These are phyloP conservation scores for Julus scandinavius DNA, from an alignment of 2,888 invertebrate species.

Conservation along the genomic window DNA sequence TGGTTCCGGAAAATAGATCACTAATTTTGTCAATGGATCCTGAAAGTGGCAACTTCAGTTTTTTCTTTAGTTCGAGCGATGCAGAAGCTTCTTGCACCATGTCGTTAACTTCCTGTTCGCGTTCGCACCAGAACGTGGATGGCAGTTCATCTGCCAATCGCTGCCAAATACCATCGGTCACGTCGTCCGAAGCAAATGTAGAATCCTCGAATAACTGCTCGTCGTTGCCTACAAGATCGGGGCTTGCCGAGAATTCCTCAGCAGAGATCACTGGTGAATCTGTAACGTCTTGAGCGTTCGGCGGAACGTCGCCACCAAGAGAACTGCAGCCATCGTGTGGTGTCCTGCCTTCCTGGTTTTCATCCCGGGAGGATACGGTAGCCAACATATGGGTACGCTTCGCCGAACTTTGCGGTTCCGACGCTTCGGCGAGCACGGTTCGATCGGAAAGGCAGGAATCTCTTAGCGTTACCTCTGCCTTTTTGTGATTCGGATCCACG, in stretches of 20 bases:
- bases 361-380: not conserved
- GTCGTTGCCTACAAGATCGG: not conserved
- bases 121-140: constrained; percentile 19
- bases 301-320: not conserved
- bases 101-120: constrained; percentile 53
- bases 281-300: not conserved
- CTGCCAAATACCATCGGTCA: constrained; percentile 53
- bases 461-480: not conserved
- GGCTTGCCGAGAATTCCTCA: not conserved
- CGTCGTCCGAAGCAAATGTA: not conserved
- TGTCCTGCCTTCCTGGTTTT: not conserved
- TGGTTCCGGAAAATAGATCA: constrained; percentile 53
- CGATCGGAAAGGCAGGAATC: not conserved
- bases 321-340: not conserved
- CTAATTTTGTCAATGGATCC: constrained; percentile 57
- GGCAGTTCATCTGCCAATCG: constrained; percentile 54
- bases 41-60: constrained; percentile 53
- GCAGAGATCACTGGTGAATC: not conserved
- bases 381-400: not conserved
- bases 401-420: not conserved
- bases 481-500: not conserved
- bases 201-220: not conserved
- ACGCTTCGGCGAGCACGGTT: not conserved
- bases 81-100: not conserved
- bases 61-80: not conserved